Base-by-base conservation (phyloP, 2,113 vertebrate species). In the Grammomys dolichurus region DNA sequence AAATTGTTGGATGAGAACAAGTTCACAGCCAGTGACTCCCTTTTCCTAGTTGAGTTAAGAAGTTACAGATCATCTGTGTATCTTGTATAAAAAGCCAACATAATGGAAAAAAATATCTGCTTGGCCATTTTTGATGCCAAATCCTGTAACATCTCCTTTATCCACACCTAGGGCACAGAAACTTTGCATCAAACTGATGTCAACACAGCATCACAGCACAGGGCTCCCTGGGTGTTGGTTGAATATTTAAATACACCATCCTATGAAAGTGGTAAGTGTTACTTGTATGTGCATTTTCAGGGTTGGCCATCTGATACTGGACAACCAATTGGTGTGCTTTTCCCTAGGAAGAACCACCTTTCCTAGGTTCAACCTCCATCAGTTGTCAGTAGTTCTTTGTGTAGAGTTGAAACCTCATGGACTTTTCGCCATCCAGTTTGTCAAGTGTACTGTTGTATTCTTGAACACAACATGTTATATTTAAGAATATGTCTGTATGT, bases 171-270 rank as follows among this genome's bases (percentile, higher is more conserved):
- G 6, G 54, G 10, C 43, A 89, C 17, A 17, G 46, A 19, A 63
- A 65, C 16, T 75, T 56, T 12, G 8, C 40, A 46, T 48, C 17
- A 36, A 12, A 69, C 28, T 43, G 9, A 26, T 63, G 26, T 60
- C 24, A 54, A 20, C 0, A 17, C 48, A 76, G 5, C 20, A 3
- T 33, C 12, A 13, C 33, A 58, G 72, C 0, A 4, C 3, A 24
- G n/a, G 1, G 13, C 2, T 22, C 13, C n/a, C 48, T 46, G 10
- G 56, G 13, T 72, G 10, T 12, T 56, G 31, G 12, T 33, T 69
- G 67, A 73, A 1, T 40, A 76, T 20, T 67, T 56, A 46, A 91
- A 69, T 24, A 14, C 7, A 36, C 6, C 36, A 58, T 40, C 54
- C 36, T 82, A 58, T 40, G 26, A 82, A 81, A 58, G 3, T 7